A percentile compares a stretch with the other conserved stretches of the same genome.
phyloP scores from a whole-genome alignment of 1,140 invertebrate genomes.

The Drosophila mojavensis region DNA sequence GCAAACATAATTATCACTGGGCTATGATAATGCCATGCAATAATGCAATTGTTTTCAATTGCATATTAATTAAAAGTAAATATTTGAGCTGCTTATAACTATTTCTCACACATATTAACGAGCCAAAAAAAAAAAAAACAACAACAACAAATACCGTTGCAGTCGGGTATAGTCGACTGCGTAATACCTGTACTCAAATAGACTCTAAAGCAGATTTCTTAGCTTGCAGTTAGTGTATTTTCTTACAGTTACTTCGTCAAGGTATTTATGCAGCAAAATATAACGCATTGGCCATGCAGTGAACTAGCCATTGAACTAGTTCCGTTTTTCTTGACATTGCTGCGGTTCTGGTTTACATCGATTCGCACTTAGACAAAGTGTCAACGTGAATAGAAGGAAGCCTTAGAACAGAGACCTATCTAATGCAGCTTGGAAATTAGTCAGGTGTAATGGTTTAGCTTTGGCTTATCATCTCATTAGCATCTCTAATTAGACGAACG shows the following conservation, averaged over 20 bases:
- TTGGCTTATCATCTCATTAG: slow-evolving; percentile 55
- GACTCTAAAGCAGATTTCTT: too few species aligned
- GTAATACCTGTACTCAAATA: not conserved
- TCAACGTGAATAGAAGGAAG: slow-evolving; percentile 9
- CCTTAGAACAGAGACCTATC: not conserved
- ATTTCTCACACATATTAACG: slow-evolving; percentile 5
- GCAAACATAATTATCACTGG: slow-evolving; percentile 12
- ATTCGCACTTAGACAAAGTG: slow-evolving; percentile 1
- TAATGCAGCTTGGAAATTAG: not conserved
- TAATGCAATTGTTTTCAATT: not conserved
- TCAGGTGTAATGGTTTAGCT: slow-evolving; percentile 27
- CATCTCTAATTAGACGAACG: slow-evolving; percentile 33
- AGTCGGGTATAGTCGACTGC: not conserved
- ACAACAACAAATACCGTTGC: not conserved
- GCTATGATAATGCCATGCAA: not conserved
- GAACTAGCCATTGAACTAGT: slow-evolving; percentile 66
- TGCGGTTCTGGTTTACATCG: not conserved
- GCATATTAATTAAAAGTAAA: not conserved
- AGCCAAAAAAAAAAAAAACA: not conserved
- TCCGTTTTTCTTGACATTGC: slow-evolving; percentile 46
- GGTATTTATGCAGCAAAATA: too few species aligned
- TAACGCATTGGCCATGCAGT: too few species aligned
- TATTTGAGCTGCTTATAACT: slow-evolving; percentile 3
- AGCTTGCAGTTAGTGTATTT: too few species aligned
- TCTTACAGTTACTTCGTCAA: too few species aligned